Conservation (phyloP, 2,888 invertebrate species). For the Seira ritae region DNA sequence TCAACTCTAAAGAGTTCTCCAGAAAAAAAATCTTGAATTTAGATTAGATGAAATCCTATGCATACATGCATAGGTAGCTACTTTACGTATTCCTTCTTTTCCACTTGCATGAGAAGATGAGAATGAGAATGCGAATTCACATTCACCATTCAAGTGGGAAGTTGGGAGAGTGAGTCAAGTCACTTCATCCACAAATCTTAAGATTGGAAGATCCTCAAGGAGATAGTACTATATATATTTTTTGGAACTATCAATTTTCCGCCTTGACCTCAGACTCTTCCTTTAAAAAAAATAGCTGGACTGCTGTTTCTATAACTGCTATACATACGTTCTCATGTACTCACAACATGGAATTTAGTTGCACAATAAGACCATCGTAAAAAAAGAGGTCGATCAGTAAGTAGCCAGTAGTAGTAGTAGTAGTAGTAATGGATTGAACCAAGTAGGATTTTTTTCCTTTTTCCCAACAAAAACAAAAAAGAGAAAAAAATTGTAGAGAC, state of each 20-base stretch:
- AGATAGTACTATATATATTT: not conserved
- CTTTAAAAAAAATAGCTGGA: not conserved
- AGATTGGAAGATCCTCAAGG: conserved; percentile 5
- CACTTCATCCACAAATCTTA: conserved; percentile 25
- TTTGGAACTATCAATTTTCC: not conserved
- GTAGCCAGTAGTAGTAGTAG: too few species aligned
- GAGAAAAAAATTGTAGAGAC: not conserved
- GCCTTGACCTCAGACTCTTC: conserved; percentile 27
- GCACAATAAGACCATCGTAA: not conserved
- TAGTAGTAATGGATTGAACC: not conserved
- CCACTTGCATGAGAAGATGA: too few species aligned
- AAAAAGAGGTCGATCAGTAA: not conserved
- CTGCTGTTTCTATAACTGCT: not conserved
- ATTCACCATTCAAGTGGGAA: not conserved
- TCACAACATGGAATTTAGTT: not conserved
- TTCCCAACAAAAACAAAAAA: conserved; percentile 11
- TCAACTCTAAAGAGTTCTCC: not conserved
- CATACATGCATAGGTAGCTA: too few species aligned
- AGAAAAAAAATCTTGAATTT: not conserved
- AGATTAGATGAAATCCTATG: not conserved
- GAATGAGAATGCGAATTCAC: too few species aligned
- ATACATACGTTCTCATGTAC: too few species aligned
- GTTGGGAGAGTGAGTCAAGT: conserved; percentile 13
- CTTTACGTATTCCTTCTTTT: too few species aligned
- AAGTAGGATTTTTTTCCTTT: not conserved